Conservation (phyloP, 1,140 invertebrate genomes). For the Coelopa frigida region DNA sequence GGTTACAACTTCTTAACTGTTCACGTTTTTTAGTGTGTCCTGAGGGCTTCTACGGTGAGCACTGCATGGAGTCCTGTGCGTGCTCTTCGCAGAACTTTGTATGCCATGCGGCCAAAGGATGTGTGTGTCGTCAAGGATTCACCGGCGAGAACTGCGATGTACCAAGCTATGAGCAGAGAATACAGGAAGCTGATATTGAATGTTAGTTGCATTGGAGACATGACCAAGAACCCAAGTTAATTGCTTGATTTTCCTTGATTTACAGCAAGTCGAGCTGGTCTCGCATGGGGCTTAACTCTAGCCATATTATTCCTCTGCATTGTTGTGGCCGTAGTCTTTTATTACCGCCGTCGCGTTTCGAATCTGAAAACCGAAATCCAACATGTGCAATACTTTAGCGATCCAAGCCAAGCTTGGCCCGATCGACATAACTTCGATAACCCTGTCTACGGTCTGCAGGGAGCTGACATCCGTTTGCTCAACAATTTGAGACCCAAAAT, state of each 20-base stretch:
- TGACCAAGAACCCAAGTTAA: not conserved
- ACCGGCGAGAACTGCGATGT: slow-evolving; percentile 56
- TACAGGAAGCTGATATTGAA: slow-evolving; percentile 20
- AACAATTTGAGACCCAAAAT: slow-evolving; percentile 57
- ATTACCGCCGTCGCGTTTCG: slow-evolving; percentile 68
- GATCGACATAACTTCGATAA: slow-evolving; percentile 89
- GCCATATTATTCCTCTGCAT: slow-evolving; percentile 59
- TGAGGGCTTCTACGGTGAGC: slow-evolving; percentile 81
- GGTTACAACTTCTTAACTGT: not conserved
- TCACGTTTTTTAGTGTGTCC: slow-evolving; percentile 79
- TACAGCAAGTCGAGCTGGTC: slow-evolving; percentile 49
- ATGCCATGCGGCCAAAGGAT: slow-evolving; percentile 74
- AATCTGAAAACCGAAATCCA: slow-evolving; percentile 78
- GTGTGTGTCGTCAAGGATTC: slow-evolving; percentile 70
- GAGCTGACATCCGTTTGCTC: slow-evolving; percentile 53
- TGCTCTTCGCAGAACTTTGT: slow-evolving; percentile 70
- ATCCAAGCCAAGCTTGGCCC: slow-evolving; percentile 56
- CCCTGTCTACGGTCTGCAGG: slow-evolving; percentile 78
- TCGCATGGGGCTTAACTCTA: slow-evolving; percentile 59
- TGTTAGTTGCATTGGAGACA: slow-evolving; percentile 18
- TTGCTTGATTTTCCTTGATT: not conserved
- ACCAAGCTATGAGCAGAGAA: slow-evolving; percentile 26
- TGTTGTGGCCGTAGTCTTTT: slow-evolving; percentile 58
- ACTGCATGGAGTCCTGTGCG: slow-evolving; percentile 74
- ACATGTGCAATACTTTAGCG: slow-evolving; percentile 83